Conservation (phyloP, 2,888 invertebrate genomes). For the Drosophila paramelanica region DNA sequence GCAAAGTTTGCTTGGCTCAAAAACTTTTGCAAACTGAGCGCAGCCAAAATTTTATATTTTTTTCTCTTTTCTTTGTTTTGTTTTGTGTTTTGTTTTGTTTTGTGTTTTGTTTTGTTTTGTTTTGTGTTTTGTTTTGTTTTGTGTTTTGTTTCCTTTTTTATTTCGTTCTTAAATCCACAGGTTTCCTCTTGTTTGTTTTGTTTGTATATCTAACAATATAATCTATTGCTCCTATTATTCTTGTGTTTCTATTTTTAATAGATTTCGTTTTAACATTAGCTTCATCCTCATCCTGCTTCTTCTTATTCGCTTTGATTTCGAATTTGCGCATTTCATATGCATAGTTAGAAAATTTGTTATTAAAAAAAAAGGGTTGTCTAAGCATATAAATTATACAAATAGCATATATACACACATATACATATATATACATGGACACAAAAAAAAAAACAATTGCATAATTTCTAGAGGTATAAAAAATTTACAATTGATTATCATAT, state of each 20-base stretch:
- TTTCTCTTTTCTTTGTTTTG: slow-evolving; percentile 5
- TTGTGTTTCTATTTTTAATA: slow-evolving; percentile 27
- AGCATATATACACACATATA: background rate
- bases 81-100: slow-evolving; percentile 1
- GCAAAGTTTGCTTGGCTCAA: slow-evolving; percentile 26
- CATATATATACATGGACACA: background rate
- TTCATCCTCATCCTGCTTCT: background rate
- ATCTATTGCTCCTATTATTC: slow-evolving; percentile 28
- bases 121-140: slow-evolving; percentile 1
- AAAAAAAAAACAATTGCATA: slow-evolving; percentile 1
- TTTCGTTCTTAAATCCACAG: slow-evolving; percentile 8
- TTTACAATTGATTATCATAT: background rate
- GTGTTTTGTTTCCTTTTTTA: background rate
- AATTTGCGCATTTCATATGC: slow-evolving; percentile 68
- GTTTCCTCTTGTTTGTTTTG: slow-evolving; percentile 13
- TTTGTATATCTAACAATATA: slow-evolving; percentile 10
- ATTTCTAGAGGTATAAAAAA: slow-evolving; percentile 4
- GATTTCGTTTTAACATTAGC: slow-evolving; percentile 18
- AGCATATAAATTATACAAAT: background rate
- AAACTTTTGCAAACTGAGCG: slow-evolving; percentile 27
- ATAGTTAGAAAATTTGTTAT: slow-evolving; percentile 40
- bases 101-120: slow-evolving; percentile 3
- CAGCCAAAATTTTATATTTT: slow-evolving; percentile 38
- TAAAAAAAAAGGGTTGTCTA: background rate
- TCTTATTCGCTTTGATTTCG: slow-evolving; percentile 15